Base-by-base conservation (phyloP, 2,888 invertebrate genomes). In the Sarcophaga carnaria region DNA sequence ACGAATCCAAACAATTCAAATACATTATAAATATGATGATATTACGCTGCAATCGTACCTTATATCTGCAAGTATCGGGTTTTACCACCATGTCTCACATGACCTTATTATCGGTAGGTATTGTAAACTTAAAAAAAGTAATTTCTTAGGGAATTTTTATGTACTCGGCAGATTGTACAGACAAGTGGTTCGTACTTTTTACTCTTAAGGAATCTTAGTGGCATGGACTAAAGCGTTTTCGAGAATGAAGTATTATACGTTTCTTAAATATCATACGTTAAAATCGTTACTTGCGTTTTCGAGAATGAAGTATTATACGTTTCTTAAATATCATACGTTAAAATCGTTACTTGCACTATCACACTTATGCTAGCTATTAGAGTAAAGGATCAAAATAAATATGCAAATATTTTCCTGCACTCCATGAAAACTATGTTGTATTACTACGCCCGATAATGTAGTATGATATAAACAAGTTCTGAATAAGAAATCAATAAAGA, bases 1-100 rank as follows among this genome's bases (percentile, higher is more conserved):
- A 84, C 27, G 87, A 87, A 67, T 79, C 79, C n/a, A 81, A 71
- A 22, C 71, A 87, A 59, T 87, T 87, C 70, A 84, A 79, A 76
- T 76, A 72, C 25, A 87, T 87, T 25, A 79, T 82, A 22, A 45
- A 82, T n/a, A 87, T 84, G 87, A 87, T 87, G 87, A 69, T 84
- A 54, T 37, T 87, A 27, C 66, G 71, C 12, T 25, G 71, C 4
- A 87, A 87, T 69, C 87, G 84, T 12, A 76, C 81, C 4, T 37
- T 87, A 25, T 71, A 37, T 27, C 71, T 87, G 5, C 71, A 87
- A 75, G 79, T 84, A 5, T 84, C 84, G 5, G 81, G 74, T 37
- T 87, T 87, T 60, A 49, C 81, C 3, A 82, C 77, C 25, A 84
- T 87, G 87, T 87, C 87, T 10, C 71, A 76, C 20, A 60, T 87